Conservation (phyloP, 1,140 invertebrate species). For the Dolichoris vasculosae region DNA sequence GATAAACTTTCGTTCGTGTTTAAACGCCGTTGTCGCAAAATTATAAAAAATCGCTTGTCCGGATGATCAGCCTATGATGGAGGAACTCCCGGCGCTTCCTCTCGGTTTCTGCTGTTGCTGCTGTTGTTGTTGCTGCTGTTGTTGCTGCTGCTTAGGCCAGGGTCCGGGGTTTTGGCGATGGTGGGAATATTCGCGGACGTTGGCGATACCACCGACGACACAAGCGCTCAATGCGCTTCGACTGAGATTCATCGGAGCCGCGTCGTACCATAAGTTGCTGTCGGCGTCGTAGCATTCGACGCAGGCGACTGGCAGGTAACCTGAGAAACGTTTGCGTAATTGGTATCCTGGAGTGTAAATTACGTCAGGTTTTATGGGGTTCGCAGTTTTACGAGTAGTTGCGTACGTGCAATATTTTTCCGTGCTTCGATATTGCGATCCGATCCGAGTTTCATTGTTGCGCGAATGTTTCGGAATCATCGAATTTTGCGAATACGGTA, state of each 20-base stretch:
- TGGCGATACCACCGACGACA: constrained; percentile 85
- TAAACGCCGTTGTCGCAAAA: not conserved
- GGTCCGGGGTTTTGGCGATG: constrained; percentile 40
- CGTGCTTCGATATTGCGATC: too few relatives aligned
- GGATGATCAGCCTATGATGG: not conserved
- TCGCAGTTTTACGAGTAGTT: too few relatives aligned
- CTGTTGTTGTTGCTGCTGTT: not conserved
- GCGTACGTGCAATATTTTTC: too few relatives aligned
- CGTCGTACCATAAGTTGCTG: constrained; percentile 81
- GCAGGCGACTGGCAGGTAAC: constrained; percentile 78
- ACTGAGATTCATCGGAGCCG: constrained; percentile 82
- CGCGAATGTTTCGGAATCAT: too few relatives aligned
- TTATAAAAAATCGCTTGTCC: not conserved
- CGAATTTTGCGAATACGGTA: too few relatives aligned
- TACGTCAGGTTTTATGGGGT: too few relatives aligned
- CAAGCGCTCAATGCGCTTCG: constrained; percentile 89
- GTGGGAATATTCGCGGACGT: constrained; percentile 82
- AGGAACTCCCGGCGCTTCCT: not conserved
- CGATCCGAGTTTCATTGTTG: too few relatives aligned
- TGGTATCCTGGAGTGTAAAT: not conserved
- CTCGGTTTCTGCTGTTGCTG: not conserved
- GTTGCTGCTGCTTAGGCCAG: constrained; percentile 3
- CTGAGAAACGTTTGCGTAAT: not conserved
- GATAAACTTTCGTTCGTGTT: not conserved
- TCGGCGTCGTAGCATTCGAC: constrained; percentile 84